These are phyloP conservation scores for Pentalonia nigronervosa DNA, from an alignment of 1,140 invertebrate species.

Conservation along the genomic window DNA sequence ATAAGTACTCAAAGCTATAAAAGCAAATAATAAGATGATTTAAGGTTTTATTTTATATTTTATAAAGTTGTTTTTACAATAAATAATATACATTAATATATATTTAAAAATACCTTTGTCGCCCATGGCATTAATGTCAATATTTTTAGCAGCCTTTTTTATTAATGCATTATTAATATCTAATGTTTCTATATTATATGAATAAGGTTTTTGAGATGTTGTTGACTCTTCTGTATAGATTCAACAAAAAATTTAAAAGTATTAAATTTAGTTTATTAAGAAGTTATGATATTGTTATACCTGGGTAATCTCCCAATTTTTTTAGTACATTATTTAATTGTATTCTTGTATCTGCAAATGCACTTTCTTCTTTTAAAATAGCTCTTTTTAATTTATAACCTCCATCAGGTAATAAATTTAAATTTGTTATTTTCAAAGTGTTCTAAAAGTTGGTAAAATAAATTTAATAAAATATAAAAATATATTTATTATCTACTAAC, in stretches of 20 bases:
- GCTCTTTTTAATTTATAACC: slow-evolving; percentile 45
- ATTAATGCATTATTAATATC: background rate
- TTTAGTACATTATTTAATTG: slow-evolving; percentile 34
- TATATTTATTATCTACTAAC: background rate
- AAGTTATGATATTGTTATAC: background rate
- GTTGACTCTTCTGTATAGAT: background rate
- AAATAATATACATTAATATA: background rate
- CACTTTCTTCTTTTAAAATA: slow-evolving; percentile 29
- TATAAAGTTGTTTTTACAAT: background rate
- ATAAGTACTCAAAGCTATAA: slow-evolving; percentile 69
- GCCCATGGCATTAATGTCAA: slow-evolving; percentile 51
- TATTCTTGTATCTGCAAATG: background rate
- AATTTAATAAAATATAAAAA: background rate
- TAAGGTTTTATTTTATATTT: background rate
- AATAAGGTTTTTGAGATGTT: background rate
- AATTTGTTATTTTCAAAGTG: slow-evolving; percentile 38
- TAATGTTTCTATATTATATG: background rate
- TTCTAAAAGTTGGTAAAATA: background rate
- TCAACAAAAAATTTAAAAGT: too few relatives aligned
- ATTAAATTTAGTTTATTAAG: background rate
- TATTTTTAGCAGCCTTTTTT: slow-evolving; percentile 50
- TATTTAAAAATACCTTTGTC: slow-evolving; percentile 53
- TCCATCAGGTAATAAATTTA: slow-evolving; percentile 48
- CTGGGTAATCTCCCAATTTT: background rate
- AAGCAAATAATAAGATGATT: background rate